Conservation (phyloP, 1,140 invertebrate genomes). For the Brevipalpus yothersi region DNA sequence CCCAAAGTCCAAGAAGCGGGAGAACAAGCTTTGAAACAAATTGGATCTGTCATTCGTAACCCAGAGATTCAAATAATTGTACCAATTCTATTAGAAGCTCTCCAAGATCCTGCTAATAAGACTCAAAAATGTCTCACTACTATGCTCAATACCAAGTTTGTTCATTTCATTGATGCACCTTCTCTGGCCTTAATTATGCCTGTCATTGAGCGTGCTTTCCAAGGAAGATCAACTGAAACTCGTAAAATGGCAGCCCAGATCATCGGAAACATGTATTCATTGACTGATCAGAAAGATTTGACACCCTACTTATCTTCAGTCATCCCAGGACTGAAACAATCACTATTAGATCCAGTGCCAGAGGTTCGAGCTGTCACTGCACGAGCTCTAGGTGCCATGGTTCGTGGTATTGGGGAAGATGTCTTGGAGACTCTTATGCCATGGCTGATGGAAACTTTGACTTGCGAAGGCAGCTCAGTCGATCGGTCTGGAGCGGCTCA, state of each 20-base stretch:
- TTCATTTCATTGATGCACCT: conserved; percentile 96
- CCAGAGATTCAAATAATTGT: conserved; percentile 95
- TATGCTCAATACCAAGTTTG: conserved; percentile 86
- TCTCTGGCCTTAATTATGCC: conserved; percentile 97
- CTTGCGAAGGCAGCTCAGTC: conserved; percentile 78
- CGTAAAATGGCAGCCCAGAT: conserved; percentile 94
- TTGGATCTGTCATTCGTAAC: conserved; percentile 91
- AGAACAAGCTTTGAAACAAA: conserved; percentile 76
- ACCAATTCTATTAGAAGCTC: conserved; percentile 61
- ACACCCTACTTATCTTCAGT: conserved; percentile 86
- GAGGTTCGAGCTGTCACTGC: conserved; percentile 39
- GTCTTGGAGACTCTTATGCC: conserved; percentile 83
- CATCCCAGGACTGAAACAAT: conserved; percentile 86
- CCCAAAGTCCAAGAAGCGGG: conserved; percentile 92
- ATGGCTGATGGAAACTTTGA: conserved; percentile 96
- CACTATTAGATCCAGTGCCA: conserved; percentile 86
- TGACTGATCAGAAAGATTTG: conserved; percentile 95
- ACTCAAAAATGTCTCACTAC: conserved; percentile 74
- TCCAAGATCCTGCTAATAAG: conserved; percentile 89
- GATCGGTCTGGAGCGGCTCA: conserved; percentile 94
- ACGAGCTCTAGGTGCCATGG: conserved; percentile 63
- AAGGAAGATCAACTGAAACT: conserved; percentile 87
- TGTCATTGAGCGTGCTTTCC: conserved; percentile 85
- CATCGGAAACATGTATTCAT: conserved; percentile 97
- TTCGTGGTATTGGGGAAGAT: conserved; percentile 79